Base-by-base conservation (phyloP, 2,888 invertebrate species). In the Alloscopus bannaensis region DNA sequence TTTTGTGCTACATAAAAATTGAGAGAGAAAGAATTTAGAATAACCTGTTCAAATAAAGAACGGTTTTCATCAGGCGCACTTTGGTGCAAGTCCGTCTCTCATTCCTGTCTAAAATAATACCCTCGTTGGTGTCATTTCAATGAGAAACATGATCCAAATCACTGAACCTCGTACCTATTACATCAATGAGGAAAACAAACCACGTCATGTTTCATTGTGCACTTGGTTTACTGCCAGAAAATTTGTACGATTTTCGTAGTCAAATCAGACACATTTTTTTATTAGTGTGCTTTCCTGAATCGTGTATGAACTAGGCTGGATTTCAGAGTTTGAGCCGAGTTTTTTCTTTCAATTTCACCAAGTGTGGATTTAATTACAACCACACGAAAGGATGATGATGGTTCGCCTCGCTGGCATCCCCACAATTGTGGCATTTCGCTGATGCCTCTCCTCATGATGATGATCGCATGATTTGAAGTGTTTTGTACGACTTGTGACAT, bases 321-420 rank as follows among this genome's bases (percentile, higher is more conserved):
- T n/a, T n/a, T n/a, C n/a, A n/a, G n/a, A n/a, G n/a, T n/a, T n/a
- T n/a, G n/a, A n/a, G n/a, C 42, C 42, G 42, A 42, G 18, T 42
- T 8, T 42, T 42, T 36, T 36, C 8, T 13, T 8, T 16, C 8
- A n/a, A n/a, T 42, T n/a, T 18, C 42, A 36, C 36, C 36, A 69
- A 47, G 69, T 70, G 69, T 45, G 59, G 69, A 70, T 59, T 70
- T 70, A 70, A 70, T 70, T 59, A 69, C 40, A 24, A 52, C 52
- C n/a, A 36, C 8, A 36, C 16, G 52, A 24, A 52, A n/a, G 22
- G 55, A 29, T 8, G 31, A 16, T 31, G 29, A 24, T n/a, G n/a
- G n/a, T n/a, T n/a, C n/a, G n/a, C n/a, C n/a, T n/a, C n/a, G n/a
- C n/a, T n/a, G n/a, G n/a, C n/a, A n/a, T n/a, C n/a, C n/a, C n/a